Evolutionary conservation across 2,113 vertebrate genomes (phyloP).

Genomic region (Brienomyrus brachyistius): DNA sequence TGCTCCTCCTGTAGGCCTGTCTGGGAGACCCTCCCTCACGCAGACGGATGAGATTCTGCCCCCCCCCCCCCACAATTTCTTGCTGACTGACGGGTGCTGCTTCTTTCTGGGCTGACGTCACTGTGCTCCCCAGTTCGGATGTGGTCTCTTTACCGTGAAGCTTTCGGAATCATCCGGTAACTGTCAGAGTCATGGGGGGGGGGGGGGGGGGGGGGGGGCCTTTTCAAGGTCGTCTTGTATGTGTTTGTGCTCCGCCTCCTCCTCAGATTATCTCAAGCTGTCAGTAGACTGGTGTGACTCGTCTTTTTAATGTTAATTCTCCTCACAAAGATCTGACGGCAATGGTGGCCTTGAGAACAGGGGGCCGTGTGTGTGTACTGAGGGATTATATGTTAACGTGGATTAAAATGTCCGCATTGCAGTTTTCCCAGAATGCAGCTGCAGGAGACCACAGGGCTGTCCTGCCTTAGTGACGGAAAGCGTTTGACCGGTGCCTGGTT

Average conservation of each 20-base stretch:
- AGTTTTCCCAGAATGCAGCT: not conserved
- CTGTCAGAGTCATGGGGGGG: no score
- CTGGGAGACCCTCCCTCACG: not conserved
- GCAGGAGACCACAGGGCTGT: not conserved
- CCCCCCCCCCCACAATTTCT: not conserved
- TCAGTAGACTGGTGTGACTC: not conserved
- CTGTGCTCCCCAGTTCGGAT: no score
- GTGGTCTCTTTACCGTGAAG: no score
- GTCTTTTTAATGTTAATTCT: not conserved
- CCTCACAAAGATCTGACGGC: not conserved
- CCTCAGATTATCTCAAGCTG: not conserved
- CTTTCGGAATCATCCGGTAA: no score
- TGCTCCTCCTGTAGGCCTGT: not conserved
- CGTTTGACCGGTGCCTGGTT: not conserved
- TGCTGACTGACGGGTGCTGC: not conserved
- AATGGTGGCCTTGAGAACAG: not conserved
- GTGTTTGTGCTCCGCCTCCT: not conserved
- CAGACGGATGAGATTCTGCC: not conserved
- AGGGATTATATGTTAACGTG: not conserved
- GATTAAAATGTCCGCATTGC: not conserved
- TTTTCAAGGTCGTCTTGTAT: not conserved
- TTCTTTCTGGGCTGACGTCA: not conserved
- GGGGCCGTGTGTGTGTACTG: not conserved
- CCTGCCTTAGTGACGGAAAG: not conserved
- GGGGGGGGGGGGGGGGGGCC: not conserved